Conservation (phyloP, 2,113 vertebrate species). For the Otocyon megalotis region DNA sequence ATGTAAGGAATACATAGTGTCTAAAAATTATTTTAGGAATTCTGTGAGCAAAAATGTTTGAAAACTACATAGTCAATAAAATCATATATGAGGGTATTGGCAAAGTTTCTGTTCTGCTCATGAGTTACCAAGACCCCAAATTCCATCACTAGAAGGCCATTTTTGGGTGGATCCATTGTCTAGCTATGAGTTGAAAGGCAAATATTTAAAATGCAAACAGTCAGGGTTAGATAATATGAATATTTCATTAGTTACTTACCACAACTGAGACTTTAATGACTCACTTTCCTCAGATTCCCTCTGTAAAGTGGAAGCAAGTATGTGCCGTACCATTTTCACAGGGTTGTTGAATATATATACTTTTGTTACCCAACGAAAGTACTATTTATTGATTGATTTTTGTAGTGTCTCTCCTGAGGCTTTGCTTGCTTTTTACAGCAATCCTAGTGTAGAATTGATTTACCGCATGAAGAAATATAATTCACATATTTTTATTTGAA, state of each 20-base stretch:
- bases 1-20: neutral
- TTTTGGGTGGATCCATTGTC: neutral
- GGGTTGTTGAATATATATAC: neutral
- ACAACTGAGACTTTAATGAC: neutral
- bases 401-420: neutral
- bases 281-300: neutral
- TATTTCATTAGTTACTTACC: neutral
- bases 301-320: neutral
- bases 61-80: neutral
- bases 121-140: neutral
- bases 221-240: conserved; percentile 1
- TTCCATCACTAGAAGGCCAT: neutral
- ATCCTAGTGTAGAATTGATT: neutral
- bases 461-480: neutral
- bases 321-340: neutral
- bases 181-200: conserved; percentile 36
- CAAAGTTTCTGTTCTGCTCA: neutral
- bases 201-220: conserved; percentile 65
- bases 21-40: neutral
- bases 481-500: neutral
- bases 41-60: neutral
- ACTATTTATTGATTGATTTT: neutral
- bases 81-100: neutral
- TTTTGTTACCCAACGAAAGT: neutral
- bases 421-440: neutral